Evolutionary conservation across 1,140 invertebrate species (phyloP).

Genomic region (Limonius californicus): DNA sequence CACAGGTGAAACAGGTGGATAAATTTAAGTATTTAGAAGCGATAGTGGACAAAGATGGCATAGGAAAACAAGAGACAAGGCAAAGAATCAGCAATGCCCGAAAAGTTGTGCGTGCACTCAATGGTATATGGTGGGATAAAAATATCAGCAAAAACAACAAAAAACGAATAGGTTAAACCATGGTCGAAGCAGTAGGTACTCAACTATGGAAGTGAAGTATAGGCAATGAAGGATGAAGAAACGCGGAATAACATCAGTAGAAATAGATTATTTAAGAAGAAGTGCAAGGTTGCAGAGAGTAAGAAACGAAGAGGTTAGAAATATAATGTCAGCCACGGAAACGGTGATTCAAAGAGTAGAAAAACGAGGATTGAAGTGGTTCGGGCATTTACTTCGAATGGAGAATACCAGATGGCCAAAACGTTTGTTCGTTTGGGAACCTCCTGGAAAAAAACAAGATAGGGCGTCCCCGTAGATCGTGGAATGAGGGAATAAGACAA

Average conservation of each 20-base stretch:
- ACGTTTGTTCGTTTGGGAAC: conserved; percentile 6
- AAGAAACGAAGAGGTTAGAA: conserved; percentile 10
- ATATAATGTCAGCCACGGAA: conserved; percentile 7
- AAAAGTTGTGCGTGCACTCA: conserved; percentile 20
- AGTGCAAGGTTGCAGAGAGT: neutral
- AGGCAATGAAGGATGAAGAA: neutral
- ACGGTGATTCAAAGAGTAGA: neutral
- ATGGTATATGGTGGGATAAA: conserved; percentile 26
- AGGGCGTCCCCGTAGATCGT: neutral
- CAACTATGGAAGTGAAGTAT: conserved; percentile 6
- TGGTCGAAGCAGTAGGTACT: neutral
- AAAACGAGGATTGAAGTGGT: too few relatives aligned
- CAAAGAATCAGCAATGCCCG: conserved; percentile 20
- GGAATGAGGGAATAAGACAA: too few relatives aligned
- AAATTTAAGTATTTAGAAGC: neutral
- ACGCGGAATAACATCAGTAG: neutral
- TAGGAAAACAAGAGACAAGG: conserved; percentile 9
- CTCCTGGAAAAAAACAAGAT: neutral
- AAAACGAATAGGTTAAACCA: conserved; percentile 1
- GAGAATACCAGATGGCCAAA: conserved; percentile 13
- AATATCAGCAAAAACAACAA: conserved; percentile 23
- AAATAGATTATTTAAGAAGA: conserved; percentile 10
- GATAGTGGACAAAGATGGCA: neutral
- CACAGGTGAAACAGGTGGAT: neutral
- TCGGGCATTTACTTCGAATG: conserved; percentile 13